Evolutionary conservation across 2,888 invertebrate genomes (phyloP), one percentile per base, ranked within the genome.

Genomic region (Adelognathus sp.): DNA sequence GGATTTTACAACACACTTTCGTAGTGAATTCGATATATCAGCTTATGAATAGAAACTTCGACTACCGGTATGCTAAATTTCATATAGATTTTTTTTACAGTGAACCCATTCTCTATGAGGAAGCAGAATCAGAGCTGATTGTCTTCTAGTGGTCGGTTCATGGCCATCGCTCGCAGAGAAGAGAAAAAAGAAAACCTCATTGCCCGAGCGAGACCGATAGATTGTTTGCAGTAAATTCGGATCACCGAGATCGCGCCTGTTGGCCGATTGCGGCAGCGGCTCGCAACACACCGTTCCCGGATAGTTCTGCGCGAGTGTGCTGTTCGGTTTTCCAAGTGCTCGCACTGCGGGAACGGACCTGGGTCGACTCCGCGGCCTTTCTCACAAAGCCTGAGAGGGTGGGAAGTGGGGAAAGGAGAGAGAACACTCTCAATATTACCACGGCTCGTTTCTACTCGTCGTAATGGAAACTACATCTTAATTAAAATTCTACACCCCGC

Each of bases 161-260:
- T 61, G n/a, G 27, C 21, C 41, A 18, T 36, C 6, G 33, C 29
- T 36, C 24, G 21, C 14, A n/a, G 4, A 50, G 11, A 14, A 11
- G 18, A 3, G 9, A 24, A 16, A 33, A 11, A 21, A 14, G 44
- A 14, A 14, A 27, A 41, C 18, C 61, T 61, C 61, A 52, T 50
- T 44, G 33, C 7, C 50, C 18, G 33, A 16, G 31, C 24, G 46
- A 36, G 33, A 31, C 6, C 33, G 46, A 58, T 21, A 50, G 33
- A 76, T 54, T 9, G 39, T 70, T 54, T 63, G 63, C 63, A 60
- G 64, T 70, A 56, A 71, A 70, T 46, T 69, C 29, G 18, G 67
- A 31, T 41, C n/a, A 39, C 16, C 18, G 29, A 14, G 31, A 44
- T 56, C 18, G 29, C 67, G 27, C 7, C 29, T 4, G 16, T 56